These are phyloP conservation scores for Cistogaster globosa DNA, from an alignment of 2,888 invertebrate species.

Conservation along the genomic window DNA sequence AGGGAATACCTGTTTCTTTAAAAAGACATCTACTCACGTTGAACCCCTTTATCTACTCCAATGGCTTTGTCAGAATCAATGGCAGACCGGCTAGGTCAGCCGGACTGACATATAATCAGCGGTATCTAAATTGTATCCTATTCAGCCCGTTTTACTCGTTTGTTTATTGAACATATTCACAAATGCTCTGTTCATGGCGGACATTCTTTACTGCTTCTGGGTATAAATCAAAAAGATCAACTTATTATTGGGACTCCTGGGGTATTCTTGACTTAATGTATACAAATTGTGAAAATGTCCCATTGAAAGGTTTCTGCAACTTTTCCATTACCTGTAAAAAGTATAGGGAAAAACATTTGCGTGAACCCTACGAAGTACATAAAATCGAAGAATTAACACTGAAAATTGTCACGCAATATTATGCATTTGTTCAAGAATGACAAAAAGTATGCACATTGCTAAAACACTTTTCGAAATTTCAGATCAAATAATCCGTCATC, in stretches of 20 bases:
- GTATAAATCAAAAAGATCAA: too few relatives aligned
- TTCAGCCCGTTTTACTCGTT: too few relatives aligned
- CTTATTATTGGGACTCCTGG: slow-evolving; percentile 99
- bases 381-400: slow-evolving; percentile 99
- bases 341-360: slow-evolving; percentile 99
- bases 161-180: too few relatives aligned
- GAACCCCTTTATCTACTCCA: too few relatives aligned
- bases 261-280: slow-evolving; percentile 99
- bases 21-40: too few relatives aligned
- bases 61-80: too few relatives aligned
- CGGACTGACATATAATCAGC: too few relatives aligned
- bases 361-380: slow-evolving; percentile 99
- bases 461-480: slow-evolving; percentile 99
- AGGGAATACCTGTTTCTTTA: too few relatives aligned
- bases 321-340: slow-evolving; percentile 98
- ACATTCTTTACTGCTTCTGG: too few relatives aligned
- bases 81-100: too few relatives aligned
- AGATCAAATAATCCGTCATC: slow-evolving; percentile 99
- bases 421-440: slow-evolving; percentile 99
- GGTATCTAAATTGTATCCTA: too few relatives aligned
- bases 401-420: slow-evolving; percentile 99
- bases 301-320: slow-evolving; percentile 99
- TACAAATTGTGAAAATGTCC: slow-evolving; percentile 97
- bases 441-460: slow-evolving; percentile 99
- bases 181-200: too few relatives aligned